Evolutionary conservation across 2,113 vertebrate genomes (phyloP).

Genomic region (Pitta sordida): DNA sequence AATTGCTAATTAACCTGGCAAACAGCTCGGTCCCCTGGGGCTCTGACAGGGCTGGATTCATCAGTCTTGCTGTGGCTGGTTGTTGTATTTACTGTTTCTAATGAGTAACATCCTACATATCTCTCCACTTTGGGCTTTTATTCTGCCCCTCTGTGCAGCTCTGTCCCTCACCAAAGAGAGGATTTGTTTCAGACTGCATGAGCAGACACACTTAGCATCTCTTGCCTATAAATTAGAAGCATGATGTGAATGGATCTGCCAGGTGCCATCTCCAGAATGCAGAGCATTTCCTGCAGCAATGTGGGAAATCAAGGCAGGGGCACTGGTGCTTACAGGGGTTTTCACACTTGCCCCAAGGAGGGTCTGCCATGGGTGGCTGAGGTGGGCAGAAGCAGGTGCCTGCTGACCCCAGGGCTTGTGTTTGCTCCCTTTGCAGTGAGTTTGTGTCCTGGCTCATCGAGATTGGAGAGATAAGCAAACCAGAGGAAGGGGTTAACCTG

Average conservation of each 20-base stretch:
- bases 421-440: constrained; percentile 78
- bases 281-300: background rate
- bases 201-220: background rate
- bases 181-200: background rate
- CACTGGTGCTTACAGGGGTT: background rate
- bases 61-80: background rate
- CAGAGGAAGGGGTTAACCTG: constrained; percentile 94
- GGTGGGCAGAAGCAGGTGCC: background rate
- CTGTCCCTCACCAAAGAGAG: background rate
- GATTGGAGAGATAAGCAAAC: constrained; percentile 95
- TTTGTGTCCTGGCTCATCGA: constrained; percentile 97
- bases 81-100: background rate
- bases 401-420: background rate
- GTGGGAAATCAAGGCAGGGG: background rate
- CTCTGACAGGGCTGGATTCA: background rate
- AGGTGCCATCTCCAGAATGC: background rate
- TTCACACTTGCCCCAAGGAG: background rate
- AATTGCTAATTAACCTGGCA: constrained; percentile 29
- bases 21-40: background rate
- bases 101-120: background rate
- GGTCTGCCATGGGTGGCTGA: background rate
- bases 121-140: background rate
- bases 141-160: background rate
- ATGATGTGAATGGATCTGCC: background rate
- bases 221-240: background rate